These are phyloP conservation scores for Rutilus rutilus DNA, from an alignment of 2,113 vertebrate species.

Conservation along the genomic window DNA sequence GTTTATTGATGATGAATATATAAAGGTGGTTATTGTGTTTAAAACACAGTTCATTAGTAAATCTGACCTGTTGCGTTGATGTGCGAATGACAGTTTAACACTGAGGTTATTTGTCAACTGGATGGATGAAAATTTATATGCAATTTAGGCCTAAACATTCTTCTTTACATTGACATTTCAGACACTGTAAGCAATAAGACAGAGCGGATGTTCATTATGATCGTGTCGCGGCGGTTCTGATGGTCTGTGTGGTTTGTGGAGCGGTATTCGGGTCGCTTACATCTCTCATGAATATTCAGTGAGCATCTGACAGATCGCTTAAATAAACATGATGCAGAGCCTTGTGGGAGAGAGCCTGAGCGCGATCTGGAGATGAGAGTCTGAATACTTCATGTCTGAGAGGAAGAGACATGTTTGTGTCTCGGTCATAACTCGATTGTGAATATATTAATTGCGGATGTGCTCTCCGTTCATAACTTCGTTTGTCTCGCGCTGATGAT, in stretches of 20 bases:
- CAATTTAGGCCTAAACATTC: not conserved
- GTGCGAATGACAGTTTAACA: not conserved
- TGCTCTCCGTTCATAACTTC: not conserved
- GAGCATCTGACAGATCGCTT: slow-evolving; percentile 45
- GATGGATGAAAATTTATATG: not conserved
- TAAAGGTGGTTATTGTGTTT: no score
- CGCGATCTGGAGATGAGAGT: slow-evolving; percentile 7
- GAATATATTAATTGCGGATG: not conserved
- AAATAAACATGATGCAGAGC: slow-evolving; percentile 52
- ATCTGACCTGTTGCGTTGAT: not conserved
- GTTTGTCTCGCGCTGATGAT: not conserved
- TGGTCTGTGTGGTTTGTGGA: slow-evolving; percentile 4
- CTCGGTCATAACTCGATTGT: not conserved
- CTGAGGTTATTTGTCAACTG: not conserved
- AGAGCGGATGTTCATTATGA: not conserved
- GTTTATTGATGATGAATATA: no score
- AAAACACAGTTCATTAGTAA: not conserved
- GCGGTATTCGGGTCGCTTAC: slow-evolving; percentile 40
- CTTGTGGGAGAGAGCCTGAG: slow-evolving; percentile 23
- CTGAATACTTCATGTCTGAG: not conserved
- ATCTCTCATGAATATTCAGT: slow-evolving; percentile 53
- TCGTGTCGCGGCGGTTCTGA: not conserved
- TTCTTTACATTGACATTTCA: not conserved
- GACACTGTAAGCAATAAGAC: not conserved
- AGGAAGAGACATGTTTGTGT: not conserved